These are phyloP conservation scores for Phalanger gymnotis DNA, from an alignment of 2,797 vertebrate species.

Conservation along the genomic window DNA sequence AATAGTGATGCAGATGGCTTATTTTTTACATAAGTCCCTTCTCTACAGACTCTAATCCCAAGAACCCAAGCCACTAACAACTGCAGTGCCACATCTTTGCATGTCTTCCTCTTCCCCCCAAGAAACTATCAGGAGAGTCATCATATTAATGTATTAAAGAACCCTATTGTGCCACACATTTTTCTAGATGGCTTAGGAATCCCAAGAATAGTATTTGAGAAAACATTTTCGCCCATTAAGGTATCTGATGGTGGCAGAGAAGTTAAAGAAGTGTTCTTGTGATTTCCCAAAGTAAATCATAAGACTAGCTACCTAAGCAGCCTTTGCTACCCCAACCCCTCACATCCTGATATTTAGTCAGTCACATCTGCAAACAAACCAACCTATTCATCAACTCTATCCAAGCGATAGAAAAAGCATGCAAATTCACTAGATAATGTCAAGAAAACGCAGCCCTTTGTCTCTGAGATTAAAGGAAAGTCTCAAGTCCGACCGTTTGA, in stretches of 20 bases:
- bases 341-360: not conserved
- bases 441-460: not conserved
- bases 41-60: not conserved
- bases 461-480: not conserved
- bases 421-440: not conserved
- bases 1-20: not conserved
- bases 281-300: not conserved
- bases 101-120: not conserved
- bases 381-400: not conserved
- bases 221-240: not conserved
- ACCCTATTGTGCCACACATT: not conserved
- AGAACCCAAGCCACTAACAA: not conserved
- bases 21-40: not conserved
- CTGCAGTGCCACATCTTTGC: not conserved
- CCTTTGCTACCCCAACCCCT: not conserved
- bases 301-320: not conserved
- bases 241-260: not conserved
- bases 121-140: not conserved
- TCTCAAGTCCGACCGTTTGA: not conserved
- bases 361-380: not conserved
- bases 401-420: not conserved
- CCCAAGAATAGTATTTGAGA: not conserved
- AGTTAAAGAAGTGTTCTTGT: not conserved
- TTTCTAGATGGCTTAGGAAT: not conserved
- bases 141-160: not conserved